These are phyloP conservation scores for Lasaia peninsularis DNA, from an alignment of 1,140 invertebrate species.

Conservation along the genomic window DNA sequence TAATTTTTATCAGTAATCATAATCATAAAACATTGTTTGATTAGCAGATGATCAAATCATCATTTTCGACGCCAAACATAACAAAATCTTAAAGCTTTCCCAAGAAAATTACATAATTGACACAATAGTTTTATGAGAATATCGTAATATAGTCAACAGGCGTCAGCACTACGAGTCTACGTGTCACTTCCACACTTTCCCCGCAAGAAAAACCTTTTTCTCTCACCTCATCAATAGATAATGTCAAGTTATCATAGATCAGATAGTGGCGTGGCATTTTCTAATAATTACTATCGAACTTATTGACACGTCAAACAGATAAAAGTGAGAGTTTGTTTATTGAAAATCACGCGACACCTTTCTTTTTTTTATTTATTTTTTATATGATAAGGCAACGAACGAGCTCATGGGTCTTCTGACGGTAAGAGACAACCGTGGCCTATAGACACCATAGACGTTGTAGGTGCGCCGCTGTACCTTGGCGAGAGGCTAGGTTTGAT, in stretches of 20 bases:
- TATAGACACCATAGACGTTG: no score
- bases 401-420: no score
- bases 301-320: constrained; percentile 1
- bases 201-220: constrained; percentile 3
- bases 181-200: constrained; percentile 8
- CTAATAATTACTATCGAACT: not conserved
- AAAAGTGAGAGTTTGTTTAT: constrained; percentile 1
- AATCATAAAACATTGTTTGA: no score
- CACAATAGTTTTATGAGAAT: not conserved
- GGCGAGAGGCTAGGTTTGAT: no score
- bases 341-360: not conserved
- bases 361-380: no score
- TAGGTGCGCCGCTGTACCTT: no score
- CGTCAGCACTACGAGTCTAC: not conserved
- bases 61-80: no score
- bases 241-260: constrained; percentile 3
- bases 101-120: not conserved
- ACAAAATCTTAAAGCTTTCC: no score
- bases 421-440: no score
- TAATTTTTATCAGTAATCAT: no score
- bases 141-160: not conserved
- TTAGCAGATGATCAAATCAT: no score
- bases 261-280: not conserved
- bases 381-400: no score
- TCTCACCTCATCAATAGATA: constrained; percentile 4